phyloP scores from a whole-genome alignment of 2,797 vertebrate species.

The Cichlasoma orientale region DNA sequence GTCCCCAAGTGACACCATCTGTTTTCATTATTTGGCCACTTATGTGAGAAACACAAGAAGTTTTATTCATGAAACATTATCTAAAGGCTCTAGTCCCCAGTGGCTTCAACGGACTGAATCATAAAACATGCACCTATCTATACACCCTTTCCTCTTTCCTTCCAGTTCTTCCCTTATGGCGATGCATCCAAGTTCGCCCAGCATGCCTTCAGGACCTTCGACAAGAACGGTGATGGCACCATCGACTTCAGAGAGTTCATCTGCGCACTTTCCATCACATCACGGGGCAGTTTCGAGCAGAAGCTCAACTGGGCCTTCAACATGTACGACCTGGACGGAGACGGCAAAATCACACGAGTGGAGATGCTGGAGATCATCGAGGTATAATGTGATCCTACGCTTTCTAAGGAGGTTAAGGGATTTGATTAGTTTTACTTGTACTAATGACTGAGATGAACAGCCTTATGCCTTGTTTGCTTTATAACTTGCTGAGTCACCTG shows the following conservation, averaged over 20 bases:
- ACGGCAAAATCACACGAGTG: slow-evolving; percentile 98
- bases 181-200: slow-evolving; percentile 98
- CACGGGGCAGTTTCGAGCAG: slow-evolving; percentile 97
- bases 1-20: neutral
- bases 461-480: neutral
- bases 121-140: neutral
- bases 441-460: too few species aligned
- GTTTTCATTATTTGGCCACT: slow-evolving; percentile 2
- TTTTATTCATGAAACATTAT: neutral
- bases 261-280: slow-evolving; percentile 97
- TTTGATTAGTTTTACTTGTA: neutral
- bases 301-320: slow-evolving; percentile 99
- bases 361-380: slow-evolving; percentile 99
- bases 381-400: slow-evolving; percentile 67
- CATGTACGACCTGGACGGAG: slow-evolving; percentile 98
- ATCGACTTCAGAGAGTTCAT: slow-evolving; percentile 99
- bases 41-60: neutral
- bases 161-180: slow-evolving; percentile 96
- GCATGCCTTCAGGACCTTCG: slow-evolving; percentile 98
- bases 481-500: neutral
- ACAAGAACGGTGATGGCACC: slow-evolving; percentile 97
- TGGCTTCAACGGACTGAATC: neutral
- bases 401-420: accelerated
- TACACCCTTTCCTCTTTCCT: slow-evolving; percentile 8
- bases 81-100: neutral